Base-by-base conservation (phyloP, 2,113 vertebrate species). In the Regulus satrapa region DNA sequence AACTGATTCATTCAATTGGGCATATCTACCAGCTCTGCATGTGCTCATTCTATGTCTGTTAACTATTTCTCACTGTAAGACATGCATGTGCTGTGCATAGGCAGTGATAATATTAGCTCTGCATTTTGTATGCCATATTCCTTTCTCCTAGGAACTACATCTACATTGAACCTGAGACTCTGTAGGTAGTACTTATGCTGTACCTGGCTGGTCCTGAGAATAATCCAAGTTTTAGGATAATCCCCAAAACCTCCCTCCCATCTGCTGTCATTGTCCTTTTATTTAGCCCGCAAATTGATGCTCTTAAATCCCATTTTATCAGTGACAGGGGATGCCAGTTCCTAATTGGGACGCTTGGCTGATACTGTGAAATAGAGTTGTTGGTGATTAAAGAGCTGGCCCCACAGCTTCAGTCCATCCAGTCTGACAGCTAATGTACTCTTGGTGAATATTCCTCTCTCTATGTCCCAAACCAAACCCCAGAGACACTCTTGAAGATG, bases 1-100 rank as follows among this genome's bases (percentile, higher is more conserved):
- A 97, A 97, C 93, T 96, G 95, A 96, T 96, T 95, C 92, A 92
- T 97, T 97, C 95, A 95, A 10, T 94, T 95, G 86, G 92, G 75
- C 81, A 92, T 92, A 97, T 96, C 86, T 95, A 87, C 84, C 72
- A 93, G 86, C 97, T 96, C 95, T 95, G 94, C 94, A 78, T 97
- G 97, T 88, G 90, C 40, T 96, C 97, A 72, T 93, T 94, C 84
- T 89, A 26, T 85, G 67, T 69, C 94, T 89, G 88, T 95, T 97
- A 97, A 97, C 83, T 86, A 71, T 91, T 96, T 93, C 95, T 95
- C 17, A 40, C 95, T 92, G 68, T 76, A 23, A 76, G 75, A 95
- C 77, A 81, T 34, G 19, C 46, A 32, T 54, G 43, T 62, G 46
- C 91, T 93, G 29, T 83, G 66, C 74, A 43, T 2, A 91, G 92